These are phyloP conservation scores for Mallotus villosus DNA, from an alignment of 2,797 vertebrate species.

Conservation along the genomic window DNA sequence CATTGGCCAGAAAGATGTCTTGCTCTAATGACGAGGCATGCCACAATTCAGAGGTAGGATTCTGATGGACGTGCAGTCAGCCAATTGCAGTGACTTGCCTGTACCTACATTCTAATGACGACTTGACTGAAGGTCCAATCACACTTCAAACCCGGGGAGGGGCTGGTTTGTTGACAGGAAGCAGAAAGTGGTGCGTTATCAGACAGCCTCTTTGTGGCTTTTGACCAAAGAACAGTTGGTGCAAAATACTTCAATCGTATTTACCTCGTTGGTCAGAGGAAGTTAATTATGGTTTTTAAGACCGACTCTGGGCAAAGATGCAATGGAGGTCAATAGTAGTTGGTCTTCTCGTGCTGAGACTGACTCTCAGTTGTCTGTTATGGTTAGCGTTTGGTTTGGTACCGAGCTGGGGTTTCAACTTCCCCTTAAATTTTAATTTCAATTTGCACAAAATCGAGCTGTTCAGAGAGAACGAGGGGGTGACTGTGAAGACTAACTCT, in stretches of 20 bases:
- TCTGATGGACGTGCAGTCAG: slow-evolving; percentile 43
- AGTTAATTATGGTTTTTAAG: slow-evolving; percentile 75
- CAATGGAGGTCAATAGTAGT: slow-evolving; percentile 93
- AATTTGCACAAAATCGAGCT: slow-evolving; percentile 73
- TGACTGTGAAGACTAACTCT: slow-evolving; percentile 34
- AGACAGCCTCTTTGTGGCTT: not conserved
- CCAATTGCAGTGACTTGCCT: slow-evolving; percentile 47
- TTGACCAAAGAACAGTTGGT: not conserved
- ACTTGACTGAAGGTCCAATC: slow-evolving; percentile 54
- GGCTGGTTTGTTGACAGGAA: slow-evolving; percentile 79
- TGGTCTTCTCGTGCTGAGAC: slow-evolving; percentile 86
- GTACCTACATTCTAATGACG: not conserved
- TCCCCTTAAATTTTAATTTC: slow-evolving; percentile 72
- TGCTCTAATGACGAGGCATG: slow-evolving; percentile 42
- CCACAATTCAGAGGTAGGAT: slow-evolving; percentile 46
- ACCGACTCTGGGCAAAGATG: slow-evolving; percentile 80
- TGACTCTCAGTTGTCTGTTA: slow-evolving; percentile 83
- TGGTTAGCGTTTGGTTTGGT: slow-evolving; percentile 84
- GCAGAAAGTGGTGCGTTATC: slow-evolving; percentile 30
- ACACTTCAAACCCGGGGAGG: slow-evolving; percentile 29
- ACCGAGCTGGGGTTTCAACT: slow-evolving; percentile 85
- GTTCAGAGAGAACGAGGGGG: slow-evolving; percentile 58
- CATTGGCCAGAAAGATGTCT: slow-evolving; percentile 50
- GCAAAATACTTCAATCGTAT: slow-evolving; percentile 19
- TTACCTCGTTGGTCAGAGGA: slow-evolving; percentile 36